Evolutionary conservation across 2,888 invertebrate genomes (phyloP), one percentile per base, ranked within the genome.

Genomic region (Rhaphigaster nebulosa): DNA sequence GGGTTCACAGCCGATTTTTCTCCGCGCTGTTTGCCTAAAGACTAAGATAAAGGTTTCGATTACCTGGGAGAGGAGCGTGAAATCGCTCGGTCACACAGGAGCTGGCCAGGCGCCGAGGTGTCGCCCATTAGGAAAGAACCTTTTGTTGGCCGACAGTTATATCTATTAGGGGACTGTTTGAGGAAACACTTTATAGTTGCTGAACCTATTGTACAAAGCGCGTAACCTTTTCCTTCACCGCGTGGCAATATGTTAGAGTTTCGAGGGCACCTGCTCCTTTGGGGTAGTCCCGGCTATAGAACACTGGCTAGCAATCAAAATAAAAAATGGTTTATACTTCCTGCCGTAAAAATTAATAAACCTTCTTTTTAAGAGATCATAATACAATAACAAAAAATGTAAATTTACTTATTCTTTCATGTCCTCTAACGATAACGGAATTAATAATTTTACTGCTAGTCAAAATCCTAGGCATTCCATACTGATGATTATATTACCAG

Each of bases 1-100:
- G 15, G 45, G 84, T 84, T 84, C 84, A 84, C 84, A 84, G 84
- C 20, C 84, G 84, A 84, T 84, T 84, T 45, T 1, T n/a, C 38
- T n/a, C 12, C n/a, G 45, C 45, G 41, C 80, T 80, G 80, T 80
- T 80, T 80, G 80, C 80, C 38, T 84, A 45, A 84, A 50, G 41
- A 50, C 84, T 41, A 84, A 41, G 45, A 84, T 50, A 45, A 84
- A 84, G 84, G n/a, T 45, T 50, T 41, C 84, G 84, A 84, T 84
- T 84, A 84, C 84, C 84, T 84, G 84, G 34, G 84, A 45, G 84
- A 41, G 45, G 41, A 50, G 84, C 84, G 84, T 84, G 84, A 84
- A 84, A 84, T 84, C 45, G 45, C 84, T 84, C 84, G 84, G 84
- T 84, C 84, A 84, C 84, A 84, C 84, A 84, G 84, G 84, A 84